Evolutionary conservation across 53 echinoderm and acorn worm genomes (phyloP).

Genomic region (Astropecten irregularis): DNA sequence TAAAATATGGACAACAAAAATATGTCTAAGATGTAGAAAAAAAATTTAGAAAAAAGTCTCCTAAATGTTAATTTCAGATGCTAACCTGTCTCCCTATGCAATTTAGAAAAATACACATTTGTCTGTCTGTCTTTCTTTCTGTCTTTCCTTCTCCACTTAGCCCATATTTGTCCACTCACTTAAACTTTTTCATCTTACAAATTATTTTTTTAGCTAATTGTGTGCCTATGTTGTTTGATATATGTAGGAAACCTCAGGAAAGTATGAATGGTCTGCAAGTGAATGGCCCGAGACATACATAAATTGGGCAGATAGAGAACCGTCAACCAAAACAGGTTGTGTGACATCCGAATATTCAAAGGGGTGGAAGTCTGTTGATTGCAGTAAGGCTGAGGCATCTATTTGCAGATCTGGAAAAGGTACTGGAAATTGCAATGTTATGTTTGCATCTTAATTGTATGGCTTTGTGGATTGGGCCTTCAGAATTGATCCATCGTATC

Average conservation of each 20-base stretch:
- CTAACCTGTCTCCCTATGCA: too few species aligned
- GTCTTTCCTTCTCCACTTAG: too few species aligned
- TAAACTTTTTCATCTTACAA: too few species aligned
- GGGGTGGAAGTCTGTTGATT: conserved; percentile 48
- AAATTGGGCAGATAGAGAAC: conserved; percentile 47
- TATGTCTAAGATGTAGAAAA: too few species aligned
- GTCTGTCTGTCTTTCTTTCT: too few species aligned
- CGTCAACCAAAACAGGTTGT: conserved; percentile 25
- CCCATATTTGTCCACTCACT: too few species aligned
- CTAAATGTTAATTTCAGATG: too few species aligned
- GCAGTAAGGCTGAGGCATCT: neutral
- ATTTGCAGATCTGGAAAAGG: conserved; percentile 47
- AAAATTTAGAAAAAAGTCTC: too few species aligned
- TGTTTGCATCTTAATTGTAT: neutral
- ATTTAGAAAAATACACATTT: too few species aligned
- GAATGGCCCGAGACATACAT: conserved; percentile 48
- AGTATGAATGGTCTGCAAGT: conserved; percentile 4
- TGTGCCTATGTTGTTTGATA: too few species aligned
- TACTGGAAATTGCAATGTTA: neutral
- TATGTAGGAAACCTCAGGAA: neutral
- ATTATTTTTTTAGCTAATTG: too few species aligned
- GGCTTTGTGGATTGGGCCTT: neutral
- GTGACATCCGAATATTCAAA: neutral
- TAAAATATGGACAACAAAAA: too few species aligned
- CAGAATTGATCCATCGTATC: neutral